Evolutionary conservation across 1,140 invertebrate species (phyloP).

Genomic region (Caenorhabditis inopinata): DNA sequence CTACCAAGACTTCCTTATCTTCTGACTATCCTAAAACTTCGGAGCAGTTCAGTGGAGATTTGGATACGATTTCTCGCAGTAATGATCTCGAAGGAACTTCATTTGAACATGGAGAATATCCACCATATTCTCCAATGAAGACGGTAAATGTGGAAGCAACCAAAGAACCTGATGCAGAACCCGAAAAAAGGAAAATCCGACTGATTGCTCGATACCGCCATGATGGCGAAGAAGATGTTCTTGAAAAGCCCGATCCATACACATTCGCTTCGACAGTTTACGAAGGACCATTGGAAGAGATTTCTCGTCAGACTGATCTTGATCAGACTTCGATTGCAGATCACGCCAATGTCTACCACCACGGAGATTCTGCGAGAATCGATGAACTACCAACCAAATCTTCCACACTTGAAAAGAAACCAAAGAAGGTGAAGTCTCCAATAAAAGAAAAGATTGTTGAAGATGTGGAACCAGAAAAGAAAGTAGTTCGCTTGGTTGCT

Average conservation of each 20-base stretch:
- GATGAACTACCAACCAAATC: background rate
- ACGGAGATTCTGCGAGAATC: background rate
- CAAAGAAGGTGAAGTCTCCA: background rate
- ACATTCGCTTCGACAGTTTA: conserved; percentile 7
- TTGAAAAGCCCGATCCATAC: conserved; percentile 46
- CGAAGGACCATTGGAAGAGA: conserved; percentile 44
- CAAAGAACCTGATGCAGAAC: background rate
- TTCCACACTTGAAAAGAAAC: background rate
- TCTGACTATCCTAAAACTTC: too few relatives aligned
- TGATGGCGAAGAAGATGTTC: conserved; percentile 54
- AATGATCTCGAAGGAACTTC: background rate
- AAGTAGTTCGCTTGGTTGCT: background rate
- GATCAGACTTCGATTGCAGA: background rate
- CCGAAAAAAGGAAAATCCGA: background rate
- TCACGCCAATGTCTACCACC: background rate
- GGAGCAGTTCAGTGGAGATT: background rate
- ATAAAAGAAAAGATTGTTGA: background rate
- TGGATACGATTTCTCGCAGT: background rate
- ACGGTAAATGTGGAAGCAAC: conserved; percentile 33
- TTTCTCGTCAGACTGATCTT: background rate
- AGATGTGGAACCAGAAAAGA: background rate
- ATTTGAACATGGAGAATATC: background rate
- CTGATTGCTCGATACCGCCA: conserved; percentile 15
- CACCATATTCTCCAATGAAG: background rate
- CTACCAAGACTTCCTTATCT: too few relatives aligned